Evolutionary conservation across 2,888 invertebrate genomes (phyloP).

Genomic region (Anaspis maculata): DNA sequence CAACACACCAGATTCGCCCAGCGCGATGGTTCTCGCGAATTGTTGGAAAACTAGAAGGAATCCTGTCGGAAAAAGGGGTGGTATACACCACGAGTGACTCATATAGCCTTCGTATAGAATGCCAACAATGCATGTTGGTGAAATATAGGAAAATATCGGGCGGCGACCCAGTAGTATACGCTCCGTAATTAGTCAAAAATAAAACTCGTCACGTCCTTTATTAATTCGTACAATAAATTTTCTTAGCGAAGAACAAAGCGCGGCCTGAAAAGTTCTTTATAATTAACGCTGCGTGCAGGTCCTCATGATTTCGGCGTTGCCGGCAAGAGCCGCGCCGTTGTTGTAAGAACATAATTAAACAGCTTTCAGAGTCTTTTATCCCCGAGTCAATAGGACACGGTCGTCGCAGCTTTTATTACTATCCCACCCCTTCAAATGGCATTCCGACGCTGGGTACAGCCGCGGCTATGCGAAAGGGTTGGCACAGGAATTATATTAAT

Average conservation of each 20-base stretch:
- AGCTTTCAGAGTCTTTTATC: constrained; percentile 28
- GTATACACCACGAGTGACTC: too few relatives aligned
- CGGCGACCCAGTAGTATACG: too few relatives aligned
- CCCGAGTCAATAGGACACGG: constrained; percentile 26
- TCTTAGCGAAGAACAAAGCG: constrained; percentile 15
- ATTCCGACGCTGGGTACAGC: constrained; percentile 27
- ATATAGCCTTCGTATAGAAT: too few relatives aligned
- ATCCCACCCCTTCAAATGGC: constrained; percentile 27
- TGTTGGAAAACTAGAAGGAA: too few relatives aligned
- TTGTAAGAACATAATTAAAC: constrained; percentile 35
- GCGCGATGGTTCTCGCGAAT: too few relatives aligned
- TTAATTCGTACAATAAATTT: constrained; percentile 15
- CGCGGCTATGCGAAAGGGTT: constrained; percentile 28
- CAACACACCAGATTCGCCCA: too few relatives aligned
- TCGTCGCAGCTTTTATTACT: constrained; percentile 22
- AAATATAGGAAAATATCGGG: too few relatives aligned
- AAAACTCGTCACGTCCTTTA: constrained; percentile 15
- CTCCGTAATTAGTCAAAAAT: constrained; percentile 11
- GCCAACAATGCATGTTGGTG: too few relatives aligned
- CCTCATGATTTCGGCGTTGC: constrained; percentile 21
- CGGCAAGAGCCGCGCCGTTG: too few relatives aligned
- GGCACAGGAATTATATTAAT: constrained; percentile 36
- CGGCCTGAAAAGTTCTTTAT: constrained; percentile 15
- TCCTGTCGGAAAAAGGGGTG: too few relatives aligned
- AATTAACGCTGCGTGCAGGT: constrained; percentile 25